Evolutionary conservation across 2,888 invertebrate species (phyloP).

Genomic region (Drosophila neonasuta): DNA sequence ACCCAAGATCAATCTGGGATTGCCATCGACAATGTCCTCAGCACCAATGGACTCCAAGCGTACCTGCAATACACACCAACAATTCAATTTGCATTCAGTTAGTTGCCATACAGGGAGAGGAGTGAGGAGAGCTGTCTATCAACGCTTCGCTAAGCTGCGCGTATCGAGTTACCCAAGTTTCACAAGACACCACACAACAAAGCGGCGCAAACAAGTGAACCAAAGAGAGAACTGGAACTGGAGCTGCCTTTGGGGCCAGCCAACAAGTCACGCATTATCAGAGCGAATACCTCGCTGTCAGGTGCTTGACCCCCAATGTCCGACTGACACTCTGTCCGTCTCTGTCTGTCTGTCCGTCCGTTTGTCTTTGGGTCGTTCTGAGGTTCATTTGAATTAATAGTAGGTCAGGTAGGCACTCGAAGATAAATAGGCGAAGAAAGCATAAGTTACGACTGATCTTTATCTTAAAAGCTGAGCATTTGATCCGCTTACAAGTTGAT

Average conservation of each 20-base stretch:
- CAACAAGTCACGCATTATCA: conserved; percentile 72
- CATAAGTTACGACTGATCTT: conserved; percentile 65
- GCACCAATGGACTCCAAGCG: conserved; percentile 99
- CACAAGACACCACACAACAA: conserved; percentile 35
- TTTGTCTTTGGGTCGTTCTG: conserved; percentile 17
- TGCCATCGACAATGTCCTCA: conserved; percentile 99
- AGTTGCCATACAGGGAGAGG: conserved; percentile 20
- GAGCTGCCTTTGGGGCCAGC: conserved; percentile 27
- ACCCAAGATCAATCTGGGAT: conserved; percentile 97
- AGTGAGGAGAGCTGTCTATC: not conserved
- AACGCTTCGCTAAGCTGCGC: conserved; percentile 50
- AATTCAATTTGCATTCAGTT: conserved; percentile 44
- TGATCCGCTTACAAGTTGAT: conserved; percentile 38
- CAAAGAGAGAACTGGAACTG: conserved; percentile 39
- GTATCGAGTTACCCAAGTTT: conserved; percentile 51
- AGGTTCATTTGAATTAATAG: conserved; percentile 68
- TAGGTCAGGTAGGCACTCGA: conserved; percentile 56
- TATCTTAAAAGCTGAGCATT: conserved; percentile 43
- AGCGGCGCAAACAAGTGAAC: conserved; percentile 45
- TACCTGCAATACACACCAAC: conserved; percentile 85
- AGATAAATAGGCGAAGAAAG: conserved; percentile 60
- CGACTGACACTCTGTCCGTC: conserved; percentile 11
- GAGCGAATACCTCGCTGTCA: conserved; percentile 52
- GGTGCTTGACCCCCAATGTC: conserved; percentile 63
- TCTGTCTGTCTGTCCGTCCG: conserved; percentile 2